A percentile compares a stretch with the other conserved stretches of the same genome.
Evolutionary conservation across 2,113 vertebrate genomes (phyloP).

Genomic region (Neodontobutis hainanensis): DNA sequence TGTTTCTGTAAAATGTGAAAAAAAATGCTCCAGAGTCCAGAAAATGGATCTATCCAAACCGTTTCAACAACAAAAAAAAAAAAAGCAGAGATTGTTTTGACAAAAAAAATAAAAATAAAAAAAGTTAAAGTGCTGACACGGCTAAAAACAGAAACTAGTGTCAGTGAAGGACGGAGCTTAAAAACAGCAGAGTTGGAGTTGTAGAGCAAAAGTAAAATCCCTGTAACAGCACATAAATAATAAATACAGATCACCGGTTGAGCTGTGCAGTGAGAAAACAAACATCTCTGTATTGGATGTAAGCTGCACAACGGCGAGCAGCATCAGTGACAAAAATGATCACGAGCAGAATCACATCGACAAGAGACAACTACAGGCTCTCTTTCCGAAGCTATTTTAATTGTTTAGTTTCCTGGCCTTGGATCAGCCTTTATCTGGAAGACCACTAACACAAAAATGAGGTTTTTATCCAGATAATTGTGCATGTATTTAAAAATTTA

Average conservation of each 20-base stretch:
- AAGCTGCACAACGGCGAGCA: background rate
- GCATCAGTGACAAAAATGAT: background rate
- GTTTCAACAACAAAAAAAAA: too few species aligned
- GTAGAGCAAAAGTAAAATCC: slow-evolving; percentile 11
- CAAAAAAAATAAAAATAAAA: too few species aligned
- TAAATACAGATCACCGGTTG: background rate
- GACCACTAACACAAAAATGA: too few species aligned
- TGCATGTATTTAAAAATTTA: too few species aligned
- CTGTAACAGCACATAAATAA: slow-evolving; percentile 10
- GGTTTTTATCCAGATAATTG: too few species aligned
- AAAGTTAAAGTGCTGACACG: background rate
- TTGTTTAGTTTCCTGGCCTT: too few species aligned
- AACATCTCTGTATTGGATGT: background rate
- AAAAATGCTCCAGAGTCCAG: too few species aligned
- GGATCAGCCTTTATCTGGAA: too few species aligned
- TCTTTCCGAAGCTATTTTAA: too few species aligned
- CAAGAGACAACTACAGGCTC: background rate
- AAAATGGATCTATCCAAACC: too few species aligned
- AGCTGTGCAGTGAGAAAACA: background rate
- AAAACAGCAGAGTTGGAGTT: background rate
- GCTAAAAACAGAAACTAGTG: background rate
- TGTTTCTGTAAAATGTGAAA: too few species aligned
- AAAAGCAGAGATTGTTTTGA: too few species aligned
- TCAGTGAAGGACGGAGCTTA: background rate
- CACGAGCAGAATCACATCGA: background rate